These are phyloP conservation scores for Trissolcus basalis DNA, from an alignment of 1,140 invertebrate genomes.

Conservation along the genomic window DNA sequence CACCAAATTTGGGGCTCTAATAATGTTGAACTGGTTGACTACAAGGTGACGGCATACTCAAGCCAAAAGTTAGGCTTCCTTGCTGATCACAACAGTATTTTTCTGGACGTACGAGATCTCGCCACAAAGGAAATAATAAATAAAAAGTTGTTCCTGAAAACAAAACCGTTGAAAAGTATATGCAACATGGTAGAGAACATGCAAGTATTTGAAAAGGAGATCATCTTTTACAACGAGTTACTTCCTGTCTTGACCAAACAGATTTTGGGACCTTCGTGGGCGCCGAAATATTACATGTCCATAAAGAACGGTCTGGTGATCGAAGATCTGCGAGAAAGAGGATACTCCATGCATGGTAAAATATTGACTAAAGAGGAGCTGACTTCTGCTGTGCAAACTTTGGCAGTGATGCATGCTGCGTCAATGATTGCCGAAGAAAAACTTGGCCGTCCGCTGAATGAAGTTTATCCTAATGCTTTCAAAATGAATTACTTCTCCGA, in stretches of 20 bases:
- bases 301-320: neutral
- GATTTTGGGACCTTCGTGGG: neutral
- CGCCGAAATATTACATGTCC: neutral
- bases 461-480: constrained; percentile 21
- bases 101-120: neutral
- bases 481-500: constrained; percentile 1
- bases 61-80: neutral
- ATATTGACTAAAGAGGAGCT: constrained; percentile 68
- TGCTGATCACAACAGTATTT: neutral
- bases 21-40: neutral
- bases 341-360: neutral
- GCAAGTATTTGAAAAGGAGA: neutral
- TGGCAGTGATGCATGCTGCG: constrained; percentile 78
- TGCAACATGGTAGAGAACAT: neutral
- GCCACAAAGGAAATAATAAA: neutral
- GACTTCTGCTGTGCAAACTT: constrained; percentile 69
- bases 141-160: neutral
- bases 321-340: neutral
- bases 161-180: neutral
- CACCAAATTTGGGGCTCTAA: neutral
- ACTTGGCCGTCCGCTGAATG: constrained; percentile 42
- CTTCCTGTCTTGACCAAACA: neutral
- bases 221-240: neutral
- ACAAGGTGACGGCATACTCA: neutral
- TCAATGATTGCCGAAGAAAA: constrained; percentile 75